These are phyloP conservation scores for Caenorhabditis wallacei DNA, from an alignment of 2,888 invertebrate genomes.

Conservation along the genomic window DNA sequence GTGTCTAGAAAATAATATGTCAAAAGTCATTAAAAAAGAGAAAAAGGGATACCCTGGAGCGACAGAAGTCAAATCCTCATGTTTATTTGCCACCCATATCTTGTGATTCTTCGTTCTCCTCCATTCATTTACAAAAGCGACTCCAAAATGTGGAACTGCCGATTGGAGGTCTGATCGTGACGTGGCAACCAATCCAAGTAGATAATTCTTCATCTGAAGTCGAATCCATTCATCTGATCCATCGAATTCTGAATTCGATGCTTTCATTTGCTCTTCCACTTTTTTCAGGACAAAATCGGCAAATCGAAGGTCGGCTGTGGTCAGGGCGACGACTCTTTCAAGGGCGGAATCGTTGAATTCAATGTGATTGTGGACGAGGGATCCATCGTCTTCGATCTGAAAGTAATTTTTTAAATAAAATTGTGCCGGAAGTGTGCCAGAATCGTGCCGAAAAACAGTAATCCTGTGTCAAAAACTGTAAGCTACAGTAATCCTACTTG, in stretches of 20 bases:
- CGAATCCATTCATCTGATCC: conserved; percentile 98
- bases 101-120: conserved; percentile 92
- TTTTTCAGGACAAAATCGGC: conserved; percentile 91
- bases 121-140: conserved; percentile 91
- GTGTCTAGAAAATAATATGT: conserved; percentile 86
- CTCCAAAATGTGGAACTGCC: conserved; percentile 88
- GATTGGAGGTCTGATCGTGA: conserved; percentile 71
- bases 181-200: conserved; percentile 84
- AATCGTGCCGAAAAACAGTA: too few species aligned
- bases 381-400: conserved; percentile 88
- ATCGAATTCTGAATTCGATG: conserved; percentile 87
- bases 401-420: not conserved
- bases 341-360: conserved; percentile 86
- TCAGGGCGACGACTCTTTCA: conserved; percentile 89
- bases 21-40: too few species aligned
- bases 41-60: conserved; percentile 60
- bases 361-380: conserved; percentile 89
- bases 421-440: too few species aligned
- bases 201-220: conserved; percentile 89
- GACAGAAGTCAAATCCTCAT: conserved; percentile 68
- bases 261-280: conserved; percentile 84
- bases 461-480: too few species aligned
- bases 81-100: conserved; percentile 87
- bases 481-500: too few species aligned
- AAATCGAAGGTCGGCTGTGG: conserved; percentile 96